phyloP scores from a whole-genome alignment of 2,888 invertebrate species.

The Microplitis deprimator region DNA sequence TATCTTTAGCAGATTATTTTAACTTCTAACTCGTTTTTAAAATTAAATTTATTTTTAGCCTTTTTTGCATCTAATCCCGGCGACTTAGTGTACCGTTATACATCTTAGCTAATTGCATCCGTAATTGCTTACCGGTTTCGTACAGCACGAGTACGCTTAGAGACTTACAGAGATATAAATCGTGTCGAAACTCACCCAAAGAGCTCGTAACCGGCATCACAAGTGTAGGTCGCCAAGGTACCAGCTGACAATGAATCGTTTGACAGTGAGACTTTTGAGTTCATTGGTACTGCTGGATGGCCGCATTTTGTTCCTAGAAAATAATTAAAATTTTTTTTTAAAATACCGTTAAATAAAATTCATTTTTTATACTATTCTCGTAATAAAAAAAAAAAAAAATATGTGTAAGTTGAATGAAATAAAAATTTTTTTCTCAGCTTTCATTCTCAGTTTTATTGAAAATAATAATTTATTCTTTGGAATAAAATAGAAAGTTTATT shows the following conservation, averaged over 20 bases:
- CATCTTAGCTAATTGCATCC: constrained; percentile 47
- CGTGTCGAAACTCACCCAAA: constrained; percentile 77
- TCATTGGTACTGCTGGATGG: constrained; percentile 88
- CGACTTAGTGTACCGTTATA: constrained; percentile 44
- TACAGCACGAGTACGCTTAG: not conserved
- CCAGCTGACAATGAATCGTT: constrained; percentile 75
- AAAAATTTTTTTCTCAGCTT: not conserved
- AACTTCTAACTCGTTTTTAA: too few relatives aligned
- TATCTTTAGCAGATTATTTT: too few relatives aligned
- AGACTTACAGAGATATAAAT: not conserved
- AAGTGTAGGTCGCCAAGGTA: constrained; percentile 82
- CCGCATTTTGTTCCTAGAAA: constrained; percentile 78
- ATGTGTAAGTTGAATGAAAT: not conserved
- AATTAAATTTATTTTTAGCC: not conserved
- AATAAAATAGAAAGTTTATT: not conserved
- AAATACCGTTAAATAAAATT: not conserved
- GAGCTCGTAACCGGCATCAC: constrained; percentile 90
- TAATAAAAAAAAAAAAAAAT: too few relatives aligned
- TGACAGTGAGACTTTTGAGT: constrained; percentile 81
- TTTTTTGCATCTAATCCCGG: constrained; percentile 23
- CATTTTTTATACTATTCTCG: too few relatives aligned
- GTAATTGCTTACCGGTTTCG: constrained; percentile 42
- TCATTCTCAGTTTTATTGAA: not conserved
- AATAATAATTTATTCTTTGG: not conserved
- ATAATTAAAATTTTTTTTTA: not conserved